Percentiles rank a stretch among this genome's conserved stretches.
phyloP scores from a whole-genome alignment of 2,113 vertebrate genomes.

The Pachyramphus minor region DNA sequence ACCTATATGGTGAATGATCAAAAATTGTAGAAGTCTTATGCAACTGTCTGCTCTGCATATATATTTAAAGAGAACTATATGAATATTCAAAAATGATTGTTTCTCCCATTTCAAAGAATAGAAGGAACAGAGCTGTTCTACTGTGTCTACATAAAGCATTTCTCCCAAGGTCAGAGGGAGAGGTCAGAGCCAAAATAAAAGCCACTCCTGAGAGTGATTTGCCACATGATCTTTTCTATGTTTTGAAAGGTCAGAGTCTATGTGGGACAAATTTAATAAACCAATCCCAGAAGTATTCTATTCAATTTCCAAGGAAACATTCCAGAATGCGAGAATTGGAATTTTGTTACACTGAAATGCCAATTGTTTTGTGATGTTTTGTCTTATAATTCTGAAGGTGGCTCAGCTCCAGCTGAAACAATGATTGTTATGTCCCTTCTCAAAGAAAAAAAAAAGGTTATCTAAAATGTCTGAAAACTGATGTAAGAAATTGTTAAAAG shows the following conservation, averaged over 20 bases:
- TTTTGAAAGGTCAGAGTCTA: slow-evolving; percentile 58
- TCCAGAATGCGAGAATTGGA: not conserved
- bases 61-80: not conserved
- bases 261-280: slow-evolving; percentile 64
- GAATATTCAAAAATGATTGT: not conserved
- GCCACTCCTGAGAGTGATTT: slow-evolving; percentile 30
- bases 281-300: slow-evolving; percentile 20
- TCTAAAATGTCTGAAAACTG: not conserved
- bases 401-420: not conserved
- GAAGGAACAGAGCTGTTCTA: not conserved
- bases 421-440: not conserved
- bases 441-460: not conserved
- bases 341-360: slow-evolving; percentile 31
- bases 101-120: not conserved
- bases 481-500: not conserved
- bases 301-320: slow-evolving; percentile 12
- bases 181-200: slow-evolving; percentile 31
- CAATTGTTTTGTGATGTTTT: slow-evolving; percentile 13
- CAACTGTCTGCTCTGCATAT: not conserved
- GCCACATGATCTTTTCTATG: slow-evolving; percentile 14
- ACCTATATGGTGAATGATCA: slow-evolving; percentile 20
- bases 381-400: slow-evolving; percentile 19
- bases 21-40: not conserved
- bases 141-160: not conserved
- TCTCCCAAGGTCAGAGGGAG: slow-evolving; percentile 34